Evolutionary conservation across 2,113 vertebrate genomes (phyloP).

Genomic region (Chaetodon auriga): DNA sequence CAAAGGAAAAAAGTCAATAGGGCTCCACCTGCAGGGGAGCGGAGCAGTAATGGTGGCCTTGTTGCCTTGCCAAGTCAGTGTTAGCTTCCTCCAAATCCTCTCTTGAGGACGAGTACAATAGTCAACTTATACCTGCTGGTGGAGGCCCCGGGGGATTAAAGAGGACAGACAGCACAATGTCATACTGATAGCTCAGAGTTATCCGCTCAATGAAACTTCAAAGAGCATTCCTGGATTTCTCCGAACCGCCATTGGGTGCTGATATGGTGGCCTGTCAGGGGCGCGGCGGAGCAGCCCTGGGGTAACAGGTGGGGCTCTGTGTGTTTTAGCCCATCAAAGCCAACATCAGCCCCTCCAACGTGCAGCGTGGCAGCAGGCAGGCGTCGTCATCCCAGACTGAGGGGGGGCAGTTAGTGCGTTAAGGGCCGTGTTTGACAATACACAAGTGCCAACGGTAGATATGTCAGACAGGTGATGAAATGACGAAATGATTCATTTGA

Average conservation of each 20-base stretch:
- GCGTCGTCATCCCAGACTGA: neutral
- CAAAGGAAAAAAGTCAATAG: constrained; percentile 42
- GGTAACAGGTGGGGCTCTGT: constrained; percentile 63
- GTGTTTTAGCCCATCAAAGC: constrained; percentile 63
- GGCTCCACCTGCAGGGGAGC: constrained; percentile 49
- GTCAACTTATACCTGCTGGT: constrained; percentile 67
- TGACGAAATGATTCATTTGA: constrained; percentile 57
- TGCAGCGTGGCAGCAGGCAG: constrained; percentile 42
- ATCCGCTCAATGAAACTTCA: constrained; percentile 82
- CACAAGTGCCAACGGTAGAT: constrained; percentile 61
- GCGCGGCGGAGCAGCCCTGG: constrained; percentile 29
- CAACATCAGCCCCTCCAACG: neutral
- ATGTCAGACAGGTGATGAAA: constrained; percentile 63
- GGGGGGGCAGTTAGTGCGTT: constrained; percentile 22
- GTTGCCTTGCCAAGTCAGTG: constrained; percentile 62
- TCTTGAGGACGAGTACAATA: constrained; percentile 70
- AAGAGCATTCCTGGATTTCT: constrained; percentile 77
- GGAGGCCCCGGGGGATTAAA: constrained; percentile 58
- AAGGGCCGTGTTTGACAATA: constrained; percentile 53
- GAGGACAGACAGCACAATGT: constrained; percentile 67
- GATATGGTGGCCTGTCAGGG: constrained; percentile 59
- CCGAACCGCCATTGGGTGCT: constrained; percentile 54
- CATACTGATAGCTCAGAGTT: constrained; percentile 69
- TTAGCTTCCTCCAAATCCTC: constrained; percentile 66
- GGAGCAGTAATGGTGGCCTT: constrained; percentile 52